These are phyloP conservation scores for Arenaria interpres DNA, from an alignment of 2,113 vertebrate species.

Conservation along the genomic window DNA sequence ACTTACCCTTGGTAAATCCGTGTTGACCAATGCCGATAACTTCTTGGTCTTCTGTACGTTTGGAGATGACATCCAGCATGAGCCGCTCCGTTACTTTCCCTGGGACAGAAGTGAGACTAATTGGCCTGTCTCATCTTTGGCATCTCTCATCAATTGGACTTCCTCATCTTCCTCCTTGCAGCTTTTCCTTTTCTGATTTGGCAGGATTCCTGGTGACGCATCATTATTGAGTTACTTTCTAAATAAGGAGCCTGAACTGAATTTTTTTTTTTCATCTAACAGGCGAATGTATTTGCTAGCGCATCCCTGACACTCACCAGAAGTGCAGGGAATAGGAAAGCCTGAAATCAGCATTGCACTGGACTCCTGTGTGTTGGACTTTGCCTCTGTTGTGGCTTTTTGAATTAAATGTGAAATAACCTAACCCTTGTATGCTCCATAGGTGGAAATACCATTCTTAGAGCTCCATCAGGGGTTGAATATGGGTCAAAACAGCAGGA, in stretches of 20 bases:
- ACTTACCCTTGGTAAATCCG: too few relatives aligned
- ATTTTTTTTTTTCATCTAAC: background rate
- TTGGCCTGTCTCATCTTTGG: too few relatives aligned
- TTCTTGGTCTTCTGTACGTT: too few relatives aligned
- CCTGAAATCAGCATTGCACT: background rate
- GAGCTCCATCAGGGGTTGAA: background rate
- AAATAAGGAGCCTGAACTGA: background rate
- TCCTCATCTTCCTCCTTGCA: background rate
- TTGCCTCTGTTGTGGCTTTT: background rate
- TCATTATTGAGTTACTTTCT: background rate
- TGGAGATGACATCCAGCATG: too few relatives aligned
- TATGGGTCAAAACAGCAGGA: background rate
- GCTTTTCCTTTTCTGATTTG: background rate
- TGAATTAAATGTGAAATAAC: background rate
- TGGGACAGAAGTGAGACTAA: too few relatives aligned
- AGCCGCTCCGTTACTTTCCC: too few relatives aligned
- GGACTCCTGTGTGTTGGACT: background rate
- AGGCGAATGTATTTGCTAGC: background rate
- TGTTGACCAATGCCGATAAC: too few relatives aligned
- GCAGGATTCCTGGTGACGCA: background rate
- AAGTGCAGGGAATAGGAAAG: background rate
- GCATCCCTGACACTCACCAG: background rate
- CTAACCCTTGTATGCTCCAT: background rate
- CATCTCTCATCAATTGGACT: too few relatives aligned
- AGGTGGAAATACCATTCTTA: background rate